Conservation (phyloP, 2,113 vertebrate genomes). For the Cisticola juncidis region DNA sequence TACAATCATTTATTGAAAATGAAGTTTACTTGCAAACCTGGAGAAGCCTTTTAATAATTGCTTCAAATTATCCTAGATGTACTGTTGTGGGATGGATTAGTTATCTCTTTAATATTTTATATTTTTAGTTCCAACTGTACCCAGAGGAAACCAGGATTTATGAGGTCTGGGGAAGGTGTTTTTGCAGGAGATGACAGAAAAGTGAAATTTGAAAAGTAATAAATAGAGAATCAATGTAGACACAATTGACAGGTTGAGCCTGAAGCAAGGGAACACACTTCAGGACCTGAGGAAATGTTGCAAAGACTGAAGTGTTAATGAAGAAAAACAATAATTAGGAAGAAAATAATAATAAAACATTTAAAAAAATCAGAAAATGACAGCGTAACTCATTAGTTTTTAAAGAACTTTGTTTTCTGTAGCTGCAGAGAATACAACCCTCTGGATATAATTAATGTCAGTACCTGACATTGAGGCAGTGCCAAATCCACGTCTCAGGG, state of each 20-base stretch:
- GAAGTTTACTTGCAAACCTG: slow-evolving; percentile 48
- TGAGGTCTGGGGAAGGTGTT: neutral
- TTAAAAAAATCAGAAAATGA: neutral
- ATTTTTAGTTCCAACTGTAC: neutral
- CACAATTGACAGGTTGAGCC: neutral
- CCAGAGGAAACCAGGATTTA: neutral
- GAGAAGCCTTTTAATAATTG: neutral
- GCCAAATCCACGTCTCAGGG: slow-evolving; percentile 93
- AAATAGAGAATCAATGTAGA: accelerated
- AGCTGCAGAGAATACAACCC: neutral
- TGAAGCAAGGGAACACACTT: neutral
- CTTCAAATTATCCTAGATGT: neutral
- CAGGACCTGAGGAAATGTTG: neutral
- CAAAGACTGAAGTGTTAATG: neutral
- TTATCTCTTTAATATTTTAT: neutral
- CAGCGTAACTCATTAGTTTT: neutral
- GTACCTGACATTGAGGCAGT: slow-evolving; percentile 90
- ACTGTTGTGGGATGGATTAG: neutral
- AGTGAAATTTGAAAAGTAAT: neutral
- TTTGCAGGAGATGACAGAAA: neutral
- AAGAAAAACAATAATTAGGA: neutral
- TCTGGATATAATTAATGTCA: neutral
- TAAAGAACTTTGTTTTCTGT: neutral
- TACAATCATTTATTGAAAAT: neutral
- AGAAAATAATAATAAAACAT: accelerated